These are phyloP conservation scores for Trichacis sp. DNA, from an alignment of 2,888 invertebrate genomes.

Conservation along the genomic window DNA sequence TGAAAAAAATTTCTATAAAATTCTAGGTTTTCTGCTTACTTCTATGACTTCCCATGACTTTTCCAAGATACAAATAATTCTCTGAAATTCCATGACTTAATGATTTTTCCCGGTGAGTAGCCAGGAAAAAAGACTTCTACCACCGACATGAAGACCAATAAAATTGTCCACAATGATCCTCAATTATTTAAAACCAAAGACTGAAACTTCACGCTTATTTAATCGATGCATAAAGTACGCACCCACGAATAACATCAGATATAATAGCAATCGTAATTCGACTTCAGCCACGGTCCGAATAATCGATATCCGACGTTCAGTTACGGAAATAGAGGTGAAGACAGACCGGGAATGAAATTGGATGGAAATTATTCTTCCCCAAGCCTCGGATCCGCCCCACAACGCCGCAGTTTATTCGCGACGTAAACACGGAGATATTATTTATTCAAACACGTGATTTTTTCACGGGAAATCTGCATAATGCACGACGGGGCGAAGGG, in stretches of 20 bases:
- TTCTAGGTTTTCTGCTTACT: too few species aligned
- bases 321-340: conserved; percentile 57
- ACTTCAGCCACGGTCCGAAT: conserved; percentile 56
- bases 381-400: conserved; percentile 10
- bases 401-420: conserved; percentile 7
- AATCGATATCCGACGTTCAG: conserved; percentile 57
- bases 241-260: conserved; percentile 27
- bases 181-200: too few species aligned
- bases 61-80: too few species aligned
- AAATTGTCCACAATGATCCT: background rate
- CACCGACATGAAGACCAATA: too few species aligned
- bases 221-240: background rate
- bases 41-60: too few species aligned
- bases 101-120: too few species aligned
- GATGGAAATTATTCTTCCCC: conserved; percentile 58
- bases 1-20: too few species aligned
- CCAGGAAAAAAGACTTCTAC: too few species aligned
- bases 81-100: too few species aligned
- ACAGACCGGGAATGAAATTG: conserved; percentile 61
- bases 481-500: background rate
- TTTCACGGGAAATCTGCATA: background rate
- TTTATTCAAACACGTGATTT: conserved; percentile 3
- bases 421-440: conserved; percentile 13
- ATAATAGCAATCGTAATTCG: conserved; percentile 54
- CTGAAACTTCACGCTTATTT: background rate